A percentile compares a stretch with the other conserved stretches of the same genome.
phyloP scores from a whole-genome alignment of 2,888 invertebrate genomes.

The Baronia brevicornis region DNA sequence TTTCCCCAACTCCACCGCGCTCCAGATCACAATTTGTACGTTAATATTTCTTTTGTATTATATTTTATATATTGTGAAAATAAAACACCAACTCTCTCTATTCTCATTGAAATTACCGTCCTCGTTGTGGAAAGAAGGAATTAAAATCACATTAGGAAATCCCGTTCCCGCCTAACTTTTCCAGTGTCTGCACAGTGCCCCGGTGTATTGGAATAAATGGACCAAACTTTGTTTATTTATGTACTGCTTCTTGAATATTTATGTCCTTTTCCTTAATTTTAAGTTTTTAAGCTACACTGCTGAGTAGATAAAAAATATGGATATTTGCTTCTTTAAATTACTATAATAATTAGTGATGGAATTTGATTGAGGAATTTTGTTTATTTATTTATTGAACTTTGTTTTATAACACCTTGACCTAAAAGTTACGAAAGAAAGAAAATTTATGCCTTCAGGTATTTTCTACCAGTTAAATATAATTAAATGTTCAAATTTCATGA shows the following conservation, averaged over 20 bases:
- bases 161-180: conserved; percentile 69
- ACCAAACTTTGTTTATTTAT: conserved; percentile 72
- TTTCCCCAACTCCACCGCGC: not conserved
- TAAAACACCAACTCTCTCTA: conserved; percentile 53
- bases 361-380: too few species aligned
- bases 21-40: conserved; percentile 16
- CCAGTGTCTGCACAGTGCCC: conserved; percentile 62
- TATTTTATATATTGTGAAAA: conserved; percentile 31
- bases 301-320: too few species aligned
- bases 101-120: conserved; percentile 68
- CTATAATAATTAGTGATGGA: too few species aligned
- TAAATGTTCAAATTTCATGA: too few species aligned
- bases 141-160: conserved; percentile 75
- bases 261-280: conserved; percentile 61
- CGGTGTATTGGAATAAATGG: conserved; percentile 74
- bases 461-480: too few species aligned
- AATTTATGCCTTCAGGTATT: too few species aligned
- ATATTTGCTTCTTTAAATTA: too few species aligned
- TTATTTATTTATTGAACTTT: too few species aligned
- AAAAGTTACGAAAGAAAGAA: too few species aligned
- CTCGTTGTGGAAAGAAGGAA: conserved; percentile 67
- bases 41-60: conserved; percentile 24
- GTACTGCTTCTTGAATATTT: conserved; percentile 69
- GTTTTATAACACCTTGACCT: too few species aligned
- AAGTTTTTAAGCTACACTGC: conserved; percentile 52